Percentiles rank a stretch among this genome's conserved stretches.
Evolutionary conservation across 2,888 invertebrate species (phyloP).

Genomic region (Beris morrisii): DNA sequence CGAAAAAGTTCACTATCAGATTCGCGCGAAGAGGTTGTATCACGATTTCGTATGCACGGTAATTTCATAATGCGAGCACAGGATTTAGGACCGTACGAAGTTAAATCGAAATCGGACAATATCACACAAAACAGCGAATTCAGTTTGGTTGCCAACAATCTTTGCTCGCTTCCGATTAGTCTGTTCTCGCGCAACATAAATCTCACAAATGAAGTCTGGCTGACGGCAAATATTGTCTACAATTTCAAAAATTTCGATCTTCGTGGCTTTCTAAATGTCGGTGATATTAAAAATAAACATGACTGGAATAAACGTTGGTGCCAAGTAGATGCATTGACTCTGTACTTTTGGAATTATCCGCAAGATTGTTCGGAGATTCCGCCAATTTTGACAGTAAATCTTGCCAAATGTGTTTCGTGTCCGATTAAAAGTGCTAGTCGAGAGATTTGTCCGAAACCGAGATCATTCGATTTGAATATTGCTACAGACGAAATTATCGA

Average conservation of each 20-base stretch:
- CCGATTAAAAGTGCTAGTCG: slow-evolving; percentile 52
- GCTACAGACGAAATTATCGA: slow-evolving; percentile 26
- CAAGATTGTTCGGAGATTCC: slow-evolving; percentile 52
- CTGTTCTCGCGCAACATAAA: slow-evolving; percentile 46
- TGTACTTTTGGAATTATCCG: slow-evolving; percentile 60
- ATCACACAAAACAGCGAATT: slow-evolving; percentile 41
- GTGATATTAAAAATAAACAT: slow-evolving; percentile 52
- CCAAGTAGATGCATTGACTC: slow-evolving; percentile 53
- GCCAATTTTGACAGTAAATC: slow-evolving; percentile 53
- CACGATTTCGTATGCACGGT: slow-evolving; percentile 52
- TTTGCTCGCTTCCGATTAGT: slow-evolving; percentile 44
- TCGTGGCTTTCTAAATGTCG: slow-evolving; percentile 59
- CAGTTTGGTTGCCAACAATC: slow-evolving; percentile 46
- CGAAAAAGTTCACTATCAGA: slow-evolving; percentile 39
- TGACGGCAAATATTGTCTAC: slow-evolving; percentile 33
- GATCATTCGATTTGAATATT: slow-evolving; percentile 54
- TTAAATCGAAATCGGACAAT: slow-evolving; percentile 37
- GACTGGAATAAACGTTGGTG: slow-evolving; percentile 63
- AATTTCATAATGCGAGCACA: slow-evolving; percentile 46
- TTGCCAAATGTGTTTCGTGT: slow-evolving; percentile 50
- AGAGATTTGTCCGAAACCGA: slow-evolving; percentile 58
- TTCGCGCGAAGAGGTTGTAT: slow-evolving; percentile 47
- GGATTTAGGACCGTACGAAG: slow-evolving; percentile 48
- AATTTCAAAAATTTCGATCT: slow-evolving; percentile 45
- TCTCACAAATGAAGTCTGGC: slow-evolving; percentile 44